A percentile compares a stretch with the other conserved stretches of the same genome.
These are phyloP conservation scores for Onychostoma macrolepis DNA, from an alignment of 2,113 vertebrate species.

Conservation along the genomic window DNA sequence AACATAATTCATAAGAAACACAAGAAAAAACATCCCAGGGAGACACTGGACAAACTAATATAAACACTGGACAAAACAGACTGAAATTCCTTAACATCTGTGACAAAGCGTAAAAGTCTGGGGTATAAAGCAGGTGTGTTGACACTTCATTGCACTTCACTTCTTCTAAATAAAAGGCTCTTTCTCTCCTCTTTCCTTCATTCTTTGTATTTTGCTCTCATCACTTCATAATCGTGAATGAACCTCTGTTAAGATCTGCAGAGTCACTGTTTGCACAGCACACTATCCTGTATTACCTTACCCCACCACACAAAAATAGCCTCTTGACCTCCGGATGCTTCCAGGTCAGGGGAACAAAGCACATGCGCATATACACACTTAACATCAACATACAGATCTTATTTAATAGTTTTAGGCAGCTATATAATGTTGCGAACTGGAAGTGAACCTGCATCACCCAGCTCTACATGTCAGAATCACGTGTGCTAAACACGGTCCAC, in stretches of 20 bases:
- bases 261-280: conserved; percentile 21
- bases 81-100: conserved; percentile 13
- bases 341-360: neutral
- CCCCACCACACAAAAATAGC: conserved; percentile 8
- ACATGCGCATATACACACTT: conserved; percentile 6
- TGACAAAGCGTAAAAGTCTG: neutral
- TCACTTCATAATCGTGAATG: conserved; percentile 47
- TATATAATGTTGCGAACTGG: neutral
- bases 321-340: conserved; percentile 9
- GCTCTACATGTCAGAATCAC: neutral
- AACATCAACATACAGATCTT: neutral
- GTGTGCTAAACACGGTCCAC: neutral
- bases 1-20: neutral
- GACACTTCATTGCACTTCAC: conserved; percentile 5
- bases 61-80: neutral
- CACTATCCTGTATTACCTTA: conserved; percentile 24
- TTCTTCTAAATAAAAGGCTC: neutral
- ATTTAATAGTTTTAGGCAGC: neutral
- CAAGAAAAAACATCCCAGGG: neutral
- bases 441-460: neutral
- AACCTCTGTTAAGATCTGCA: conserved; percentile 23
- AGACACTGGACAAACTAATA: neutral
- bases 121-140: conserved; percentile 30
- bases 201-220: conserved; percentile 29
- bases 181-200: neutral